Evolutionary conservation across 2,797 vertebrate species (phyloP).

Genomic region (Cirrhinus molitorella): DNA sequence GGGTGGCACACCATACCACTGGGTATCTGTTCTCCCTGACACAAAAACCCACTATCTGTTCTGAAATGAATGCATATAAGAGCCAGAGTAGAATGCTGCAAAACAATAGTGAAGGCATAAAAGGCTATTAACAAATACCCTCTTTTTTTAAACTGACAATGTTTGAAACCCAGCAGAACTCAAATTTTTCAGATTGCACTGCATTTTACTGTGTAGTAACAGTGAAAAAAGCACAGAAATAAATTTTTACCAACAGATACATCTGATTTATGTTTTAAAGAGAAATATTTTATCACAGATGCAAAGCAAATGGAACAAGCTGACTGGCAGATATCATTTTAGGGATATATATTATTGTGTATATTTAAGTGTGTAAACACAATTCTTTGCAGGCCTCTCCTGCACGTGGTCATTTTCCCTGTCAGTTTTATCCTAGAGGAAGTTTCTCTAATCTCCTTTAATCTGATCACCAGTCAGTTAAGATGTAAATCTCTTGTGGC

Average conservation of each 20-base stretch:
- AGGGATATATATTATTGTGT: not conserved
- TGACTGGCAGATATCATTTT: not conserved
- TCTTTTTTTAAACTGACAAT: not conserved
- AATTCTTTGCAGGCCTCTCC: not conserved
- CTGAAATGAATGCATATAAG: not conserved
- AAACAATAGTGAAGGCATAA: not conserved
- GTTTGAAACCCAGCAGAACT: not conserved
- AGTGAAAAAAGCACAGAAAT: not conserved
- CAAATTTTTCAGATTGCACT: not conserved
- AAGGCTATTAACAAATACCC: not conserved
- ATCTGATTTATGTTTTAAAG: not conserved
- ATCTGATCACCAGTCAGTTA: slow-evolving; percentile 60
- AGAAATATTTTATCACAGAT: not conserved
- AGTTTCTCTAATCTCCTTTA: slow-evolving; percentile 60
- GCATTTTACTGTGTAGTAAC: not conserved
- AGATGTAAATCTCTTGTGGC: slow-evolving; percentile 58
- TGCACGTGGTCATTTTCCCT: slow-evolving; percentile 1
- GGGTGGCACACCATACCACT: not conserved
- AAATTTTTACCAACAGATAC: not conserved
- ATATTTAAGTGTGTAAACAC: not conserved
- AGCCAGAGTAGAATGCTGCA: not conserved
- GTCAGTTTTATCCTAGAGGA: slow-evolving; percentile 27
- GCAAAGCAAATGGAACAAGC: not conserved
- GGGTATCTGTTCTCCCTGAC: not conserved
- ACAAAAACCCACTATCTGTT: not conserved